A percentile compares a stretch with the other conserved stretches of the same genome.
phyloP scores from a whole-genome alignment of 2,888 invertebrate species.

The Dicyrtoma fusca region DNA sequence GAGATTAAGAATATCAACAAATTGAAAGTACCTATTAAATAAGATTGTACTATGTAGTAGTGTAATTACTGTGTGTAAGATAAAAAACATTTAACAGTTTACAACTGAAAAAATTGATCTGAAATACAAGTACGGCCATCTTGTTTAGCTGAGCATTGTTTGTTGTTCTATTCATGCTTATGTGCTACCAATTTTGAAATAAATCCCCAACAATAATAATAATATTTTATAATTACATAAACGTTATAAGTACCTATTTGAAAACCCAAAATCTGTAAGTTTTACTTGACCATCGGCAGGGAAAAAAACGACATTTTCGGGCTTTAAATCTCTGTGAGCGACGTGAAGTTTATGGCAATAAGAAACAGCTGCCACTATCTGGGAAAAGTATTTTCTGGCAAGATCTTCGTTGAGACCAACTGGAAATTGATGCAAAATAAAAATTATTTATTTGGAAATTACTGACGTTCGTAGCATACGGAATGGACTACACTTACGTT shows the following conservation, averaged over 20 bases:
- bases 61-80: too few species aligned
- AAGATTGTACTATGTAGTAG: too few species aligned
- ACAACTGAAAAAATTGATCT: too few species aligned
- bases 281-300: conserved; percentile 81
- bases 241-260: conserved; percentile 82
- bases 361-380: conserved; percentile 96
- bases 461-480: not conserved
- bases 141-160: too few species aligned
- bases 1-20: not conserved
- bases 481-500: conserved; percentile 34
- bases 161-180: too few species aligned
- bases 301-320: conserved; percentile 99
- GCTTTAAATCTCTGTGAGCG: conserved; percentile 92
- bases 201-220: too few species aligned
- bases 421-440: conserved; percentile 39
- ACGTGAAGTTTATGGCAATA: conserved; percentile 90
- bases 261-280: conserved; percentile 97
- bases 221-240: too few species aligned
- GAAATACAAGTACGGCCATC: too few species aligned
- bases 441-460: not conserved
- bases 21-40: not conserved
- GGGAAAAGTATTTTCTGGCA: conserved; percentile 88
- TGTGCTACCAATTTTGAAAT: too few species aligned
- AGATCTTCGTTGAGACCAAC: conserved; percentile 80
- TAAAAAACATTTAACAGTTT: too few species aligned